A percentile compares a stretch with the other conserved stretches of the same genome.
These are phyloP conservation scores for Xestia sexstrigata DNA, from an alignment of 2,888 invertebrate species.

Conservation along the genomic window DNA sequence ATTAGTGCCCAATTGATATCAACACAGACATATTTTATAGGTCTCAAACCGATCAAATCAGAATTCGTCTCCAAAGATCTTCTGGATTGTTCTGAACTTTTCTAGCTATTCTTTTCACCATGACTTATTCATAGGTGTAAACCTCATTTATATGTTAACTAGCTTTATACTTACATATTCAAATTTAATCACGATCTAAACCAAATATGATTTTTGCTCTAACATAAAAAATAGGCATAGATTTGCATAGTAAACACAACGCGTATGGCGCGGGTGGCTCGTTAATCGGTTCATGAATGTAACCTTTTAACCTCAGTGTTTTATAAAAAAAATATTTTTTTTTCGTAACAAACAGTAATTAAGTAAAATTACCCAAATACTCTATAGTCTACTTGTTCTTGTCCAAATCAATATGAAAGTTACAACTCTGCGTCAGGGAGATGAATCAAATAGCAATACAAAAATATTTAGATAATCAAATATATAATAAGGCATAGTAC, in stretches of 20 bases:
- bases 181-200: conserved; percentile 53
- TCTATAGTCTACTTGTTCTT: too few species aligned
- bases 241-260: conserved; percentile 57
- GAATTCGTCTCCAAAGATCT: conserved; percentile 3
- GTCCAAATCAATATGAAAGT: neutral
- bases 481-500: neutral
- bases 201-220: conserved; percentile 59
- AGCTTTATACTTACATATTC: conserved; percentile 59
- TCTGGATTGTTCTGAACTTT: neutral
- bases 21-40: conserved; percentile 40
- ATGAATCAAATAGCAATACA: neutral
- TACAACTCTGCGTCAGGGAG: too few species aligned
- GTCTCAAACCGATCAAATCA: conserved; percentile 22
- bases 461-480: neutral
- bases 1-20: conserved; percentile 43
- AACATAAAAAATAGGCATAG: conserved; percentile 56
- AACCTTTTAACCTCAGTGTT: neutral
- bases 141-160: conserved; percentile 68
- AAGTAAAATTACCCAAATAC: too few species aligned
- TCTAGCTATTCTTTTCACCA: conserved; percentile 16
- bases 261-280: conserved; percentile 7
- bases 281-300: conserved; percentile 31
- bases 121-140: conserved; percentile 59
- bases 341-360: neutral
- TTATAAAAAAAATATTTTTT: neutral